Percentiles rank a stretch among this genome's conserved stretches.
Evolutionary conservation across 2,888 invertebrate genomes (phyloP).

Genomic region (Pristionchus exspectatus): DNA sequence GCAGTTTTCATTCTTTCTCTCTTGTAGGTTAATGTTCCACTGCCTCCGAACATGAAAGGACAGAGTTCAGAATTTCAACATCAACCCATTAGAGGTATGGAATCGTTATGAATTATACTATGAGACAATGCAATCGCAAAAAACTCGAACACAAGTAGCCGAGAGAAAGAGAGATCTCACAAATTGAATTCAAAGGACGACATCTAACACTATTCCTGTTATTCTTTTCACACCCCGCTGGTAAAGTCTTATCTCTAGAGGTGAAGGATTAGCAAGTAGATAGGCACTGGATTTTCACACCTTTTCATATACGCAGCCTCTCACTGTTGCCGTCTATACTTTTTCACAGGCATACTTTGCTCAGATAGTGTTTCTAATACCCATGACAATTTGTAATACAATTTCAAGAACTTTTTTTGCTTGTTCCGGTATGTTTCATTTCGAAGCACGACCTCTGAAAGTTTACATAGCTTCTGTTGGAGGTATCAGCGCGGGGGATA

Average conservation of each 20-base stretch:
- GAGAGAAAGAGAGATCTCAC: too few relatives aligned
- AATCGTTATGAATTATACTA: neutral
- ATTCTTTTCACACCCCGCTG: neutral
- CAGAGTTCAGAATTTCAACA: neutral
- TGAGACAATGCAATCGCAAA: too few relatives aligned
- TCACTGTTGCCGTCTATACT: neutral
- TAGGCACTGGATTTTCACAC: constrained; percentile 14
- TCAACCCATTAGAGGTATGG: neutral
- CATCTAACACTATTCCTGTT: neutral
- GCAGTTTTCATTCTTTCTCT: neutral
- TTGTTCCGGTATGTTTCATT: too few relatives aligned
- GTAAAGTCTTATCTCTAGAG: neutral
- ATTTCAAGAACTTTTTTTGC: too few relatives aligned
- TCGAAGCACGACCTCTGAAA: too few relatives aligned
- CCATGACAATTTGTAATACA: too few relatives aligned
- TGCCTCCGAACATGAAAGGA: constrained; percentile 21
- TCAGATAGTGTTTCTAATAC: neutral
- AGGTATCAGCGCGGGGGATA: too few relatives aligned
- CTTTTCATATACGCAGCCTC: neutral
- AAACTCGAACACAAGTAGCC: too few relatives aligned
- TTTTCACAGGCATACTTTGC: neutral
- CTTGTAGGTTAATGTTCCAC: neutral
- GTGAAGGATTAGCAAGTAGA: neutral
- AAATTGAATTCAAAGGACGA: too few relatives aligned
- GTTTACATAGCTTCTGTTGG: too few relatives aligned